phyloP scores from a whole-genome alignment of 92 coral and sea anemone genomes.

The Zoanthus solanderi region DNA sequence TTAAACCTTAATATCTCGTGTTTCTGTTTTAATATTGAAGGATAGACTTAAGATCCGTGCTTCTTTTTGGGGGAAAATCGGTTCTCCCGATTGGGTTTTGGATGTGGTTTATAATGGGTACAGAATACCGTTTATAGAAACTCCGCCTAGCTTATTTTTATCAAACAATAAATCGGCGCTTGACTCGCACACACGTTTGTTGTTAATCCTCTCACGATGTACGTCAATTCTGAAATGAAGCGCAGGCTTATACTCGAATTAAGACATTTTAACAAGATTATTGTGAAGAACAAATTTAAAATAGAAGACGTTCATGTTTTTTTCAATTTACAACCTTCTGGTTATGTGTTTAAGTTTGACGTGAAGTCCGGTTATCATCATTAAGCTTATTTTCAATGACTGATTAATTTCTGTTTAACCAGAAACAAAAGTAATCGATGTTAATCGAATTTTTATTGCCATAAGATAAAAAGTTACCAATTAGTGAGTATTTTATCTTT shows the following conservation, averaged over 20 bases:
- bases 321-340: constrained; percentile 18
- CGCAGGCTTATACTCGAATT: constrained; percentile 38
- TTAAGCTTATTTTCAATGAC: no score
- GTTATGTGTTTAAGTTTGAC: constrained; percentile 45
- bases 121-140: constrained; percentile 16
- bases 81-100: constrained; percentile 21
- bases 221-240: background rate
- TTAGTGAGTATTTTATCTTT: no score
- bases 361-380: no score
- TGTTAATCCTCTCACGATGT: constrained; percentile 21
- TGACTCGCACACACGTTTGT: background rate
- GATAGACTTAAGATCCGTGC: constrained; percentile 2
- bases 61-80: background rate
- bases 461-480: no score
- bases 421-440: no score
- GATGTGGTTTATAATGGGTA: background rate
- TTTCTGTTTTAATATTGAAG: background rate
- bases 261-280: background rate
- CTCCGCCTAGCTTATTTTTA: no score
- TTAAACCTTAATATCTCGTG: background rate
- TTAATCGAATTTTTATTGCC: no score
- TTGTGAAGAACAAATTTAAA: background rate
- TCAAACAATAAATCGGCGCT: constrained; percentile 11
- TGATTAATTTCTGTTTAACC: no score
- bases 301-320: background rate